A percentile compares a stretch with the other conserved stretches of the same genome.
Conservation (phyloP, 2,888 invertebrate species). For the Tipula vernalis region DNA sequence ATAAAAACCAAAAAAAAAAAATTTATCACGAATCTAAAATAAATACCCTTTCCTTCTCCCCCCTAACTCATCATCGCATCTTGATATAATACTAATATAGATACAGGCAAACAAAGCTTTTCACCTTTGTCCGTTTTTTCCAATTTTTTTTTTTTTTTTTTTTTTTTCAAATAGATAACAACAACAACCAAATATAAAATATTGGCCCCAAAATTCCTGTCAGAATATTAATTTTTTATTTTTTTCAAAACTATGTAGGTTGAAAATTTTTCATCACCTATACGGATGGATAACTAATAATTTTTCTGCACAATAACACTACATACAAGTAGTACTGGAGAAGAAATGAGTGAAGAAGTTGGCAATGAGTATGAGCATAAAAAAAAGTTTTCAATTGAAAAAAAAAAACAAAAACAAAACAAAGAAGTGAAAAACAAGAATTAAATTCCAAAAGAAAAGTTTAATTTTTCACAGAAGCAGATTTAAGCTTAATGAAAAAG, state of each 20-base stretch:
- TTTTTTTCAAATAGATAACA: background rate
- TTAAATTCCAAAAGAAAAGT: conserved; percentile 4
- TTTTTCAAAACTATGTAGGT: background rate
- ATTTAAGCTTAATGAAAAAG: conserved; percentile 4
- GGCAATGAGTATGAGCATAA: background rate
- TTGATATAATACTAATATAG: background rate
- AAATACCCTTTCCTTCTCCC: background rate
- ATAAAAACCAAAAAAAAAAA: background rate
- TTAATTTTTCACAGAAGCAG: conserved; percentile 4
- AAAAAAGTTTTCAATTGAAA: background rate
- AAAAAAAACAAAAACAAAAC: background rate
- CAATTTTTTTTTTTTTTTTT: background rate
- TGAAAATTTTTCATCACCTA: background rate
- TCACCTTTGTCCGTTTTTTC: background rate
- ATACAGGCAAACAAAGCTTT: background rate
- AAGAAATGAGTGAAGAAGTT: background rate
- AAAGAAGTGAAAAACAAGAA: background rate
- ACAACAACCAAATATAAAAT: background rate
- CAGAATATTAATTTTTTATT: background rate
- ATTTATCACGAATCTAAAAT: background rate
- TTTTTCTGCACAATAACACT: background rate
- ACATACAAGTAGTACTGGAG: background rate
- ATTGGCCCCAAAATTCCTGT: background rate
- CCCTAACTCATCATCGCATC: background rate
- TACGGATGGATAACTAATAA: background rate